A percentile compares a stretch with the other conserved stretches of the same genome.
Conservation (phyloP, 2,113 vertebrate species). For the Herpetotheres cachinnans region DNA sequence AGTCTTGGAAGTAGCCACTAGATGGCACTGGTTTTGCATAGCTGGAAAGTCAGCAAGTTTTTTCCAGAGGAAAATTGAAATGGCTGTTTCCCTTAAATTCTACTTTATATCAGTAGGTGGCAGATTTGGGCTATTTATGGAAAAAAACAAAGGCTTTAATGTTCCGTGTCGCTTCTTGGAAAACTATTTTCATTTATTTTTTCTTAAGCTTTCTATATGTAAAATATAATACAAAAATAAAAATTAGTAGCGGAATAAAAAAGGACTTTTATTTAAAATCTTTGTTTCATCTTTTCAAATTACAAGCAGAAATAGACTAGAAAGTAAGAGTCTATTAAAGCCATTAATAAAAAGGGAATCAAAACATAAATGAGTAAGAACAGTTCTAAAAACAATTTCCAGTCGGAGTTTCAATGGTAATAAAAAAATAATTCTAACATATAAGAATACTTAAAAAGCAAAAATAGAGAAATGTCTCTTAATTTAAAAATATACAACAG, state of each 20-base stretch:
- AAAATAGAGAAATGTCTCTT: background rate
- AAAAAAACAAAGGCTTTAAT: background rate
- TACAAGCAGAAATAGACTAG: conserved; percentile 27
- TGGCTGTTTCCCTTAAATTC: background rate
- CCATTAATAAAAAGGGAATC: conserved; percentile 61
- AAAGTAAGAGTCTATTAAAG: conserved; percentile 59
- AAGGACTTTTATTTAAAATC: conserved; percentile 60
- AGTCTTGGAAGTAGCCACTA: conserved; percentile 26
- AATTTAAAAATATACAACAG: background rate
- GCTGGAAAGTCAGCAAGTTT: background rate
- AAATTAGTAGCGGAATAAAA: conserved; percentile 47
- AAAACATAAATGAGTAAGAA: conserved; percentile 67
- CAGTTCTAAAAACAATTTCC: conserved; percentile 62
- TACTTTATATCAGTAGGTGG: conserved; percentile 68
- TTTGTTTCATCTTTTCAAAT: conserved; percentile 66
- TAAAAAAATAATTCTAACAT: background rate
- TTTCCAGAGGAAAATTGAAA: background rate
- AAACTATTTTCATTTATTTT: conserved; percentile 68
- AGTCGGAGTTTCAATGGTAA: conserved; percentile 40
- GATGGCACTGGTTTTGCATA: conserved; percentile 73
- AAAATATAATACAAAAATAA: conserved; percentile 16
- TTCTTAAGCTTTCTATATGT: conserved; percentile 19
- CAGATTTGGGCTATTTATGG: conserved; percentile 71
- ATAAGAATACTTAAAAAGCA: background rate
- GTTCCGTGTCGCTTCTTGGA: background rate